A percentile compares a stretch with the other conserved stretches of the same genome.
These are phyloP conservation scores for Corvus hawaiiensis DNA, from an alignment of 2,113 vertebrate genomes.

Conservation along the genomic window DNA sequence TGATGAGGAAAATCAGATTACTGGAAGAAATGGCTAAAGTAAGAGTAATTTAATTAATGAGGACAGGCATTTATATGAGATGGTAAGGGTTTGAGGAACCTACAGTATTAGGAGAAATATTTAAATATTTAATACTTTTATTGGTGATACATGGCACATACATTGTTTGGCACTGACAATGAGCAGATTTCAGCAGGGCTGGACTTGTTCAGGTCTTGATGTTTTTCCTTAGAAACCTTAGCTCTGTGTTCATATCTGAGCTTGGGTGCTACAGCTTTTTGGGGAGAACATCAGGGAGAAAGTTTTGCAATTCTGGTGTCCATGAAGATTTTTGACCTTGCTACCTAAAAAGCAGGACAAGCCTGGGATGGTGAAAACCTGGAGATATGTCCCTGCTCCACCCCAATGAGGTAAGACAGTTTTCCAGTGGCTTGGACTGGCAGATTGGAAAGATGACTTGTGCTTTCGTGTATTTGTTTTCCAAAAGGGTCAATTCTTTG, in stretches of 20 bases:
- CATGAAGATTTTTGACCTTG: not conserved
- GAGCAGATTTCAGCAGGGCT: not conserved
- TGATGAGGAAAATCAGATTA: not conserved
- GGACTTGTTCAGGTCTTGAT: not conserved
- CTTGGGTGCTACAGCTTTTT: not conserved
- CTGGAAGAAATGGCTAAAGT: not conserved
- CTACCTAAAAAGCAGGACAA: not conserved
- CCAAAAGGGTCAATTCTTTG: not conserved
- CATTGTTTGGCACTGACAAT: not conserved
- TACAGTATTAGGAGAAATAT: not conserved
- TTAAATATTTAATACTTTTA: not conserved
- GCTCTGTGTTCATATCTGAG: not conserved
- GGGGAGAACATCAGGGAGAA: not conserved
- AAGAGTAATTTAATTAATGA: not conserved
- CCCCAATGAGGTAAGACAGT: not conserved
- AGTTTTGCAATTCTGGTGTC: not conserved
- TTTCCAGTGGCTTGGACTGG: not conserved
- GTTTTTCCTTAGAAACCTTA: not conserved
- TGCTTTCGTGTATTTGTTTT: not conserved
- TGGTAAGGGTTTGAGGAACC: not conserved
- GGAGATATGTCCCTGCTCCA: not conserved
- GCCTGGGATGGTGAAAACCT: not conserved
- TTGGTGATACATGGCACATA: not conserved
- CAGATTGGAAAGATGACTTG: not conserved
- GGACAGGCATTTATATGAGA: not conserved